Evolutionary conservation across 2,113 vertebrate species (phyloP), one percentile per base, ranked within the genome.

Genomic region (Perca fluviatilis): DNA sequence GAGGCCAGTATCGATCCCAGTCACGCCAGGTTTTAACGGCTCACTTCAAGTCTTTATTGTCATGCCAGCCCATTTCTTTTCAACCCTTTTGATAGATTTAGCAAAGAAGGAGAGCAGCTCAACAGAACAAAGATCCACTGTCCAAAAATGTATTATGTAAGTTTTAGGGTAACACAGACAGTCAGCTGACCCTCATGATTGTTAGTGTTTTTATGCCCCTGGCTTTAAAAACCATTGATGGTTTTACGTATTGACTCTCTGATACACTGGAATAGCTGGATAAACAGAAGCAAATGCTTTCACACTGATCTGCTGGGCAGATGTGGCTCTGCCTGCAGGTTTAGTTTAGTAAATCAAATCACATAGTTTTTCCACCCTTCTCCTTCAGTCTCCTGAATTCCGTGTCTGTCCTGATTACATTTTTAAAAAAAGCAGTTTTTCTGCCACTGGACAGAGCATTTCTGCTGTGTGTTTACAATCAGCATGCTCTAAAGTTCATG

Each of bases 251-350:
- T 73, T 19, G 21, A 78, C 51, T 79, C 40, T 78, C 64, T 80
- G 75, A 86, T 77, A 80, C 30, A 23, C 40, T 80, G 82, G 75
- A 91, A 78, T 75, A 43, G 40, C 82, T 72, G 69, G 76, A 88
- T 77, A 81, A 90, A 82, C 86, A 90, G 84, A 90, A 88, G 85
- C 89, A 83, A 89, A 91, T 72, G 74, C 68, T 85, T 84, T 85
- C 71, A 58, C 3, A 4, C 56, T 69, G 86, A 84, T 91, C 89
- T 90, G 91, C 85, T 27, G 40, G 25, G 57, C 91, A 91, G 87
- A 91, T 92, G 92, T 90, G 80, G 56, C 3, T 82, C 25, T 57
- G 51, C 56, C 33, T 56, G 36, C 61, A 77, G 25, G 80, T 88
- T 89, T 67, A 33, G 25, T 84, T 87, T 30, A 62, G 51, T 67